Base-by-base conservation (phyloP, 2,888 invertebrate species). In the Nematopogon swammerdamellus region DNA sequence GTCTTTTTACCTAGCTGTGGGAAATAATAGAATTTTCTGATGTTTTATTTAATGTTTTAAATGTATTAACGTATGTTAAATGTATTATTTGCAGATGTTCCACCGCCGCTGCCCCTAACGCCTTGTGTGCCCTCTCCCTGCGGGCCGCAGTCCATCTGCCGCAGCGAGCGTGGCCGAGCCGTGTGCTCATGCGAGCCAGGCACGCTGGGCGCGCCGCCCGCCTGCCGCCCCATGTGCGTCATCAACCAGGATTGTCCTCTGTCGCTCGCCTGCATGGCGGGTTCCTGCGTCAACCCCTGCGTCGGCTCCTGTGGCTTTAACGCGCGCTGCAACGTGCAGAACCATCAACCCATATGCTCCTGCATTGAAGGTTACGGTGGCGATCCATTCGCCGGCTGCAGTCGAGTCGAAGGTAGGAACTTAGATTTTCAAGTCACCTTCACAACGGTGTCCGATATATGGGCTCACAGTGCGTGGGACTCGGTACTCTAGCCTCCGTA, bases 201-300 rank as follows among this genome's bases (percentile, higher is more conserved):
- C 29, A 89, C 88, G 74, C 77, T 88, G n/a, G 91, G 90, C 3
- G 86, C 87, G 1, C 89, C 90, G n/a, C 90, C 89, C 0, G 81
- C 87, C 53, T 91, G 91, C 59, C 82, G 90, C 48, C 90, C 89
- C 0, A 88, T 90, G 64, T 91, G 91, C 64, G 75, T 87, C 46
- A 88, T 90, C 58, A 86, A 90, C 63, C 86, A 88, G 63, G 91
- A 91, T 59, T 92, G 92, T 61, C 88, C 89, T 1, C 82, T 85
- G 18, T 82, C 86, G 53, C 79, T 89, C 19, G 86, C 90, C 18
- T 92, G 92, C 62, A 75, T 87, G 14, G 83, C 84, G 55, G 82
- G 86, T 57, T 87, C 85, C 57, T 92, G 92, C 61, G 77, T 84
- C 53, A 87, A 91, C 65, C 91, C 91, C 0, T 92, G 91, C 60